Conservation (phyloP, 1,140 invertebrate species). For the Lanistes nyassanus region DNA sequence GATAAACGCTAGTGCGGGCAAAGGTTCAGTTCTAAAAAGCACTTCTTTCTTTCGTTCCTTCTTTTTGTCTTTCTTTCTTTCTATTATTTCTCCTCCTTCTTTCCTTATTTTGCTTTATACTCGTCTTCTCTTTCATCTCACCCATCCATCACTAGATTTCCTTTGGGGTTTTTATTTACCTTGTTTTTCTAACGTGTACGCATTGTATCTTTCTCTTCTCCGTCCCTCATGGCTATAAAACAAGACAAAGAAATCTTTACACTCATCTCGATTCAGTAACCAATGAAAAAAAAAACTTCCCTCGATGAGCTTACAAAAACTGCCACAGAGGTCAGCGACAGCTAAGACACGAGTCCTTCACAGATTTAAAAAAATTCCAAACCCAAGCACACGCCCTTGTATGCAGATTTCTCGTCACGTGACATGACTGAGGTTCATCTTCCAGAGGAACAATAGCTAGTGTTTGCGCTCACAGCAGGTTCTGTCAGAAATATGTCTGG, state of each 20-base stretch:
- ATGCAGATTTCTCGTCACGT: not conserved
- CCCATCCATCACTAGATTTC: not conserved
- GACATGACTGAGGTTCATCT: too few species aligned
- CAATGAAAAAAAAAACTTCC: not conserved
- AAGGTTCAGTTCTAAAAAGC: not conserved
- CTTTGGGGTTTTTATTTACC: not conserved
- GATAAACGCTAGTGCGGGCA: too few species aligned
- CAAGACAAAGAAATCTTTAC: too few species aligned
- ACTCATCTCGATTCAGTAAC: not conserved
- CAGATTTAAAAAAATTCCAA: not conserved
- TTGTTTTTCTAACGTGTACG: not conserved
- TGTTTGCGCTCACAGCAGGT: too few species aligned
- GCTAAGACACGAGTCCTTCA: not conserved
- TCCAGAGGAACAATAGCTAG: too few species aligned
- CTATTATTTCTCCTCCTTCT: not conserved
- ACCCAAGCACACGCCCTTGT: not conserved
- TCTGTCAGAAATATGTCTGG: too few species aligned
- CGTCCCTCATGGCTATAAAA: not conserved
- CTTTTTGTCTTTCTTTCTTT: not conserved
- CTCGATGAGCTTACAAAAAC: not conserved
- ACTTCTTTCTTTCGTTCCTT: not conserved
- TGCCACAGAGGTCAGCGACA: not conserved
- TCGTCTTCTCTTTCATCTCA: not conserved
- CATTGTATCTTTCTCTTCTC: not conserved
- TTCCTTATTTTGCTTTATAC: not conserved